Conservation (phyloP, 2,888 invertebrate species). For the Mythimna vitellina region DNA sequence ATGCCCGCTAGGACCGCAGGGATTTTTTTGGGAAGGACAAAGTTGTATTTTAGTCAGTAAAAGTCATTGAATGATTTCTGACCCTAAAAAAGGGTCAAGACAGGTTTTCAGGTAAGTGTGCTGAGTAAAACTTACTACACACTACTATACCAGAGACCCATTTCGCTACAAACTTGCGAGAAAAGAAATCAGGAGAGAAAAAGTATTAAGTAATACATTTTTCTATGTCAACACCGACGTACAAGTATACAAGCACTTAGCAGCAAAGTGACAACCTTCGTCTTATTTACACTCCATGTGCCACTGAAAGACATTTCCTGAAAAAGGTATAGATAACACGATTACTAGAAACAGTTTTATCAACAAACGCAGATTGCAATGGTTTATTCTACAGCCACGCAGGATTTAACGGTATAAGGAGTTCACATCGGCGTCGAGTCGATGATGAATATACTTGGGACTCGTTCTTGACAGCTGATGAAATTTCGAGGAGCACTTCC, state of each 20-base stretch:
- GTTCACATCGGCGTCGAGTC: too few relatives aligned
- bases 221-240: slow-evolving; percentile 25
- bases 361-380: neutral
- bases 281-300: slow-evolving; percentile 12
- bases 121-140: neutral
- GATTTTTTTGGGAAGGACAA: too few relatives aligned
- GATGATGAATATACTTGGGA: too few relatives aligned
- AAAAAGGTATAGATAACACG: slow-evolving; percentile 10
- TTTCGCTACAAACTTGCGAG: neutral
- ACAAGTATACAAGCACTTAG: slow-evolving; percentile 38
- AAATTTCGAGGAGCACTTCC: too few relatives aligned
- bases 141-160: too few relatives aligned
- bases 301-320: slow-evolving; percentile 13
- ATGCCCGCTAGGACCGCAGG: too few relatives aligned
- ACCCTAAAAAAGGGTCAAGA: neutral
- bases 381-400: too few relatives aligned
- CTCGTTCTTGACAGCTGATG: too few relatives aligned
- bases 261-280: slow-evolving; percentile 4
- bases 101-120: too few relatives aligned
- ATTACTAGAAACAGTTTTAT: neutral
- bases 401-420: too few relatives aligned
- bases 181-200: neutral
- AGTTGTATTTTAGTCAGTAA: too few relatives aligned
- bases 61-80: too few relatives aligned
- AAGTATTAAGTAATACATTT: slow-evolving; percentile 23